Conservation (phyloP, 1,140 invertebrate genomes). For the Nasonia longicornis region DNA sequence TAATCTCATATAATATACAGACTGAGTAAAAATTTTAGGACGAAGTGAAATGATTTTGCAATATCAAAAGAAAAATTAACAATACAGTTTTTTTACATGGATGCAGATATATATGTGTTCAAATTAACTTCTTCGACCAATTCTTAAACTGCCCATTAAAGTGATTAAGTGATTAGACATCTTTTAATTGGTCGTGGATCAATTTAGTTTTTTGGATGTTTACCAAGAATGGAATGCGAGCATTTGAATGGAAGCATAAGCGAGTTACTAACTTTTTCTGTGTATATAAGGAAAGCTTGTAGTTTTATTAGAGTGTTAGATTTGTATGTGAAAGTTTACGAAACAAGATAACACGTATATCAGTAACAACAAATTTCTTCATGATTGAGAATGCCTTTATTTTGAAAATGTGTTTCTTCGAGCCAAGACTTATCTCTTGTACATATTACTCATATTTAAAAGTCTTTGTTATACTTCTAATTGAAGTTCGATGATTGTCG, state of each 20-base stretch:
- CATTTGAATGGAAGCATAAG: neutral
- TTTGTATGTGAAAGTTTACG: neutral
- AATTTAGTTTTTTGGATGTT: neutral
- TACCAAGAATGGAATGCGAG: neutral
- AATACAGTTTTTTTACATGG: no score
- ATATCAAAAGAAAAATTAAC: no score
- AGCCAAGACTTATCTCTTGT: neutral
- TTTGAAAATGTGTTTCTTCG: neutral
- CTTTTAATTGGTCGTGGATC: neutral
- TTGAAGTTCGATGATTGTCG: neutral
- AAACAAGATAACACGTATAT: neutral
- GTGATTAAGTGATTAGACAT: neutral
- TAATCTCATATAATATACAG: neutral
- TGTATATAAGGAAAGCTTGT: neutral
- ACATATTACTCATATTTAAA: slow-evolving; percentile 38
- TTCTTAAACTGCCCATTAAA: neutral
- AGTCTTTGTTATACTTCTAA: neutral
- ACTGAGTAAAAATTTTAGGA: neutral
- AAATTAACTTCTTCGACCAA: neutral
- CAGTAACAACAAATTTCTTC: neutral
- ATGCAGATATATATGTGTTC: neutral
- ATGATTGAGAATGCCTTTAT: neutral
- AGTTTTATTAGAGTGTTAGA: neutral
- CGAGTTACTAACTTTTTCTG: neutral
- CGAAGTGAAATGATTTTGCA: no score